Conservation (phyloP, 2,888 invertebrate species). For the Crioceris asparagi region DNA sequence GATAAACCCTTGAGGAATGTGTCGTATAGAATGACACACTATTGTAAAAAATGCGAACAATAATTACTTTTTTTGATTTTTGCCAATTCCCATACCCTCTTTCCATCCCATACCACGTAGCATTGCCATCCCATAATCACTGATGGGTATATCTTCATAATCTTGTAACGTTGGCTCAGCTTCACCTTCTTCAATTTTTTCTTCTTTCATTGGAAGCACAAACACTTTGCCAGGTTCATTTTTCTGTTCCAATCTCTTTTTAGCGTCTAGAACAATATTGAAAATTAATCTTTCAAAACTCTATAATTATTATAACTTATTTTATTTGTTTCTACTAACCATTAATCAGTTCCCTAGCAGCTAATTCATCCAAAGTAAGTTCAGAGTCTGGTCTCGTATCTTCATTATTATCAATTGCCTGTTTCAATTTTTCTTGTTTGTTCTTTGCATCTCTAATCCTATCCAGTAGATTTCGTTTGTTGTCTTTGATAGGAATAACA, state of each 20-base stretch:
- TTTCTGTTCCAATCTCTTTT: slow-evolving; percentile 22
- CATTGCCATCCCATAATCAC: slow-evolving; percentile 85
- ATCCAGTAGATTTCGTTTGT: slow-evolving; percentile 39
- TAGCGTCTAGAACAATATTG: slow-evolving; percentile 27
- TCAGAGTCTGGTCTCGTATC: slow-evolving; percentile 31
- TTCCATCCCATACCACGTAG: slow-evolving; percentile 73
- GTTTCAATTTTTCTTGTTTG: slow-evolving; percentile 20
- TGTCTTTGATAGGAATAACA: slow-evolving; percentile 55
- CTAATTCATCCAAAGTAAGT: slow-evolving; percentile 56
- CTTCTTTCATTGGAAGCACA: slow-evolving; percentile 47
- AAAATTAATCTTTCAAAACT: no score
- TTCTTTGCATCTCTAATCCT: slow-evolving; percentile 44
- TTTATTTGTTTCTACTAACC: no score
- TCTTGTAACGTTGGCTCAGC: slow-evolving; percentile 51
- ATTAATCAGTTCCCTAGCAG: slow-evolving; percentile 59
- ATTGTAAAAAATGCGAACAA: no score
- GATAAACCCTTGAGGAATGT: no score
- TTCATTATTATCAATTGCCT: slow-evolving; percentile 20
- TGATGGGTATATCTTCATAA: slow-evolving; percentile 60
- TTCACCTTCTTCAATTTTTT: slow-evolving; percentile 52
- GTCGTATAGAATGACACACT: no score
- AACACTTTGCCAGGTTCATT: slow-evolving; percentile 33
- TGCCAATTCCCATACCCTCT: slow-evolving; percentile 57
- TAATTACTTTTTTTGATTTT: no score
- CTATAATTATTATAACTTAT: no score